A percentile compares a stretch with the other conserved stretches of the same genome.
phyloP scores from a whole-genome alignment of 2,888 invertebrate genomes.

The Caenorhabditis angaria region DNA sequence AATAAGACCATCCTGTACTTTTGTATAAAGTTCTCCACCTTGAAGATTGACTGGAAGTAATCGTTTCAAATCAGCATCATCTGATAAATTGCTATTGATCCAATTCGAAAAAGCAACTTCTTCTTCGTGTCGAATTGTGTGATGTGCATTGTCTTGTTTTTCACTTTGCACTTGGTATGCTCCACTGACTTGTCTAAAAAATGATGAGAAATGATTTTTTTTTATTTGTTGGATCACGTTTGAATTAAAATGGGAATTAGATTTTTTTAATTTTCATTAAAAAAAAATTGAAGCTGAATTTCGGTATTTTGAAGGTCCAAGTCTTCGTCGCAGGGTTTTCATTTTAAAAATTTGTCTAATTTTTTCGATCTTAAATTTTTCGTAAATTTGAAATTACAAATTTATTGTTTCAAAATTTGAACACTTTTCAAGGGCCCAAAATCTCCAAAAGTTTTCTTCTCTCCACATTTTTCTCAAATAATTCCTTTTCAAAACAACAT shows the following conservation, averaged over 20 bases:
- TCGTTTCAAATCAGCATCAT: slow-evolving; percentile 88
- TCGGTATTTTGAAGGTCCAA: no score
- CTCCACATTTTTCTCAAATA: no score
- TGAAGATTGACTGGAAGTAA: slow-evolving; percentile 90
- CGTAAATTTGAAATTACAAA: background rate
- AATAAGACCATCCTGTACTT: slow-evolving; percentile 93
- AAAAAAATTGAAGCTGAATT: no score
- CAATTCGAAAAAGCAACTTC: slow-evolving; percentile 97
- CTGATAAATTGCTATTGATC: slow-evolving; percentile 85
- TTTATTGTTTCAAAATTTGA: no score
- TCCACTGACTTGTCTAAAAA: slow-evolving; percentile 55
- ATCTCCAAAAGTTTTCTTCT: background rate
- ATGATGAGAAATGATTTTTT: background rate
- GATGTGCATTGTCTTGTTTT: slow-evolving; percentile 79
- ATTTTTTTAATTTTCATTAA: background rate
- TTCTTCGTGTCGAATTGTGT: slow-evolving; percentile 84
- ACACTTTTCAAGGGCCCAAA: no score
- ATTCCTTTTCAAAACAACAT: slow-evolving; percentile 74
- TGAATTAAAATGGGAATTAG: background rate
- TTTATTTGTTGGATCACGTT: background rate
- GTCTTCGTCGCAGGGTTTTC: no score
- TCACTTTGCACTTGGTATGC: slow-evolving; percentile 64
- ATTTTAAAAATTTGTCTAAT: background rate
- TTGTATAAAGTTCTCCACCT: slow-evolving; percentile 88
- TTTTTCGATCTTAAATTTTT: slow-evolving; percentile 2